phyloP scores from a whole-genome alignment of 2,797 vertebrate species.

The Sebastes ruberrimus region DNA sequence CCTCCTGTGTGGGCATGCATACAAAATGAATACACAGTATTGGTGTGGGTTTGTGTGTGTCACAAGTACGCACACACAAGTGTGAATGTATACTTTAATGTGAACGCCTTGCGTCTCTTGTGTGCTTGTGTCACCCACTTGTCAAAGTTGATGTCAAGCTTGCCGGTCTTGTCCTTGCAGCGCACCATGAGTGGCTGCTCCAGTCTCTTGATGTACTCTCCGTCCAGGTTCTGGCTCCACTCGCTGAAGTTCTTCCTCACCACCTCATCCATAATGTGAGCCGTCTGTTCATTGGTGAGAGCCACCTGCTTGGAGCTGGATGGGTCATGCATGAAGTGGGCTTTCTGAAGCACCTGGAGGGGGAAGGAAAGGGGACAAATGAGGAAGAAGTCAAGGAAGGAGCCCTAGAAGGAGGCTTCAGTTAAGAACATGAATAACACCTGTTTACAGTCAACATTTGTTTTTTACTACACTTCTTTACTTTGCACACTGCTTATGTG shows the following conservation, averaged over 20 bases:
- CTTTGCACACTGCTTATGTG: neutral
- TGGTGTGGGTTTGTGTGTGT: neutral
- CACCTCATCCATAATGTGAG: constrained; percentile 84
- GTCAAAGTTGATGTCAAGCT: constrained; percentile 89
- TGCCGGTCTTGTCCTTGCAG: constrained; percentile 73
- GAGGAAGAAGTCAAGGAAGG: neutral
- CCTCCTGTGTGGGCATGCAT: neutral
- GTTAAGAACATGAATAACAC: neutral
- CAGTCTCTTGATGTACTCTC: constrained; percentile 77
- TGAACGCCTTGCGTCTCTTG: neutral
- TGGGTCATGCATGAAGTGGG: constrained; percentile 75
- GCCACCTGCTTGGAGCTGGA: constrained; percentile 72
- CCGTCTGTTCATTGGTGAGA: constrained; percentile 68
- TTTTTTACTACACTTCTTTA: neutral
- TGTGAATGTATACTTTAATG: neutral
- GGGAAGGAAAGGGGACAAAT: neutral
- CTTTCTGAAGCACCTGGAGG: constrained; percentile 76
- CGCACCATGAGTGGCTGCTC: constrained; percentile 83
- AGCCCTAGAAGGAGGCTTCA: neutral
- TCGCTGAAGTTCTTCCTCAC: constrained; percentile 71
- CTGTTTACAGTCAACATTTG: neutral
- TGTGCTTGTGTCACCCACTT: constrained; percentile 71
- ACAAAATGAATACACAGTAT: neutral
- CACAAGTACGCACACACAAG: neutral
- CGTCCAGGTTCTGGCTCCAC: constrained; percentile 79